A percentile compares a stretch with the other conserved stretches of the same genome.
phyloP scores from a whole-genome alignment of 2,888 invertebrate genomes.

The Melitaea athalia region DNA sequence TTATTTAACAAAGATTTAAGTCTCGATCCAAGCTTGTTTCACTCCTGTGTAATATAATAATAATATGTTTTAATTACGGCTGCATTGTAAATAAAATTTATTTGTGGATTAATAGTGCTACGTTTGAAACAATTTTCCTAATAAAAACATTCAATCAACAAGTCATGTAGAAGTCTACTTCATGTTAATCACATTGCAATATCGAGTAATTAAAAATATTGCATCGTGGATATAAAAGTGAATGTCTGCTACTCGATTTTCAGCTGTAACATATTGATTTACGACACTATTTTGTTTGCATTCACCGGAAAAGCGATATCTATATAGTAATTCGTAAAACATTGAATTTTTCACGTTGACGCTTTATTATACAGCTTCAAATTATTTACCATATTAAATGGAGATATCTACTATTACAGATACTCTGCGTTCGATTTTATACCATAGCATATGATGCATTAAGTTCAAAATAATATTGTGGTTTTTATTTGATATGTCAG shows the following conservation, averaged over 20 bases:
- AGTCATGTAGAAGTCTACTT: not conserved
- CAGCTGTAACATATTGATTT: not conserved
- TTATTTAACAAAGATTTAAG: too few species aligned
- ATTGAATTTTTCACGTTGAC: conserved; percentile 22
- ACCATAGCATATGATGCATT: conserved; percentile 3
- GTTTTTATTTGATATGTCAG: conserved; percentile 21
- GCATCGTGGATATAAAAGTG: not conserved
- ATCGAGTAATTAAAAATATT: conserved; percentile 6
- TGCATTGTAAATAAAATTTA: too few species aligned
- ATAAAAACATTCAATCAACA: not conserved
- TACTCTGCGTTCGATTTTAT: conserved; percentile 2
- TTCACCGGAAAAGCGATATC: not conserved
- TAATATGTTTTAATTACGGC: too few species aligned
- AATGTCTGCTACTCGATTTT: not conserved
- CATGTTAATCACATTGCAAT: not conserved
- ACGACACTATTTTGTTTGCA: not conserved
- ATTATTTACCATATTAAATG: conserved; percentile 21
- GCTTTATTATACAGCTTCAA: conserved; percentile 19
- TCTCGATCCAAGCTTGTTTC: too few species aligned
- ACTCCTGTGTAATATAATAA: too few species aligned
- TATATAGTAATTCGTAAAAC: conserved; percentile 10
- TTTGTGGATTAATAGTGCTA: too few species aligned
- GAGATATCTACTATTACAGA: conserved; percentile 23
- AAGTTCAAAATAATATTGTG: conserved; percentile 21
- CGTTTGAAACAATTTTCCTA: not conserved